Evolutionary conservation across 1,140 invertebrate species (phyloP).

Genomic region (Apis laboriosa): DNA sequence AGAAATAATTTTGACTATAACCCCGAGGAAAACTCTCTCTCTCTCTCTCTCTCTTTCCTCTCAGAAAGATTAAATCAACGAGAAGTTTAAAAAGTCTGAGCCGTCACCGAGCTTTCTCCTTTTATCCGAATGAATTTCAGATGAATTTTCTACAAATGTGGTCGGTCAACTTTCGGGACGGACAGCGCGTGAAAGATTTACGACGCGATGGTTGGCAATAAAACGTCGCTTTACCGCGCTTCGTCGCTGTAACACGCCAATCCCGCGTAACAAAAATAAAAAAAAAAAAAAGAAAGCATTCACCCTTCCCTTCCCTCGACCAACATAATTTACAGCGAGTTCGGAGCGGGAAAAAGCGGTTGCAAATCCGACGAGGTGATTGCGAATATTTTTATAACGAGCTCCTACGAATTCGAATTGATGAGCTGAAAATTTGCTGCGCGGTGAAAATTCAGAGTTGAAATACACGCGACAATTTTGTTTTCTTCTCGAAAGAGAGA

Average conservation of each 20-base stretch:
- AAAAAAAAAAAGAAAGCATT: neutral
- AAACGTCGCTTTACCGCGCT: constrained; percentile 26
- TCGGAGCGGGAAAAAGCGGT: neutral
- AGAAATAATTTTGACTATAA: too few relatives aligned
- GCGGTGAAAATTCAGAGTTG: neutral
- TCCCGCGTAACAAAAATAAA: neutral
- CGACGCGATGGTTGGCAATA: constrained; percentile 19
- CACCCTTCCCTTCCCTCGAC: too few relatives aligned
- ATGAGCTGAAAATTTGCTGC: neutral
- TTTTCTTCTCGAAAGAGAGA: neutral
- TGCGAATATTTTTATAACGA: constrained; percentile 2
- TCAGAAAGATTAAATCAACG: constrained; percentile 29
- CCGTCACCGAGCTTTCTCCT: neutral
- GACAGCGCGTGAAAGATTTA: constrained; percentile 10
- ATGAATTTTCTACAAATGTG: constrained; percentile 47
- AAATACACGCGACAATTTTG: neutral
- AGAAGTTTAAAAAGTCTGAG: constrained; percentile 36
- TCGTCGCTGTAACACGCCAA: constrained; percentile 10
- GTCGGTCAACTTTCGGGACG: constrained; percentile 16
- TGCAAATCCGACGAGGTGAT: neutral
- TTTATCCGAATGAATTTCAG: constrained; percentile 37
- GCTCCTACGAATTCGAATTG: neutral
- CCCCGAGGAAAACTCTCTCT: too few relatives aligned
- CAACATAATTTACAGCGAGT: neutral
- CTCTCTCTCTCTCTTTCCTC: too few relatives aligned